Base-by-base conservation (phyloP, 2,888 invertebrate species). In the Biston betularia region DNA sequence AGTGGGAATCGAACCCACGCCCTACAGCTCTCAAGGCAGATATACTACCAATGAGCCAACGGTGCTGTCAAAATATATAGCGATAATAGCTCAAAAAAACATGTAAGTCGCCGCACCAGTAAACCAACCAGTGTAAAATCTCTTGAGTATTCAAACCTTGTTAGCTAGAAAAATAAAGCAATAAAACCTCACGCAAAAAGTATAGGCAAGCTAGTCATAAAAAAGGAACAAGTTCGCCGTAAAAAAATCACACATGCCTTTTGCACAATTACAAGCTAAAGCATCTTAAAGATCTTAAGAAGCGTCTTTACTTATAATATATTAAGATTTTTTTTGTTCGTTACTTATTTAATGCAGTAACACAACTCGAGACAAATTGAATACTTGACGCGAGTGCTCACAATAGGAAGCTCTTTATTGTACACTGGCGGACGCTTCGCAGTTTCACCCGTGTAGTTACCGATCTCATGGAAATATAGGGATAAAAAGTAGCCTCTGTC, bases 211-310 rank as follows among this genome's bases (percentile, higher is more conserved):
- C 42, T 42, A 9, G 1, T 5, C 42, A 12, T 42, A 10, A 12
- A 42, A 42, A 42, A 42, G 1, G 11, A 42, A 12, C 42, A 42
- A 42, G 42, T 38, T 38, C 38, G 42, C 54, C 12, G 15, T 49
- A 49, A 38, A 49, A 56, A 58, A 49, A 49, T 42, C 38, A 6
- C 48, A 58, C 58, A 58, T 66, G 62, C 49, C 58, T 58, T 53
- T 48, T 58, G 53, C 62, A 62, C 57, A 62, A 66, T 66, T 66
- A 66, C 62, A 48, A 49, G 56, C 55, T 38, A 61, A 61, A 61
- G 62, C 62, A 15, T 53, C 65, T 60, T 65, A 50, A 55, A 66
- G 66, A 62, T 49, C 62, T 24, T 24, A 24, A 24, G 24, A 24
- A 24, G 24, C 24, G 24, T 24, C 24, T 58, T 59, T 66, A 54